Evolutionary conservation across 2,797 vertebrate genomes (phyloP).

Genomic region (Mormyrops attenuatus): DNA sequence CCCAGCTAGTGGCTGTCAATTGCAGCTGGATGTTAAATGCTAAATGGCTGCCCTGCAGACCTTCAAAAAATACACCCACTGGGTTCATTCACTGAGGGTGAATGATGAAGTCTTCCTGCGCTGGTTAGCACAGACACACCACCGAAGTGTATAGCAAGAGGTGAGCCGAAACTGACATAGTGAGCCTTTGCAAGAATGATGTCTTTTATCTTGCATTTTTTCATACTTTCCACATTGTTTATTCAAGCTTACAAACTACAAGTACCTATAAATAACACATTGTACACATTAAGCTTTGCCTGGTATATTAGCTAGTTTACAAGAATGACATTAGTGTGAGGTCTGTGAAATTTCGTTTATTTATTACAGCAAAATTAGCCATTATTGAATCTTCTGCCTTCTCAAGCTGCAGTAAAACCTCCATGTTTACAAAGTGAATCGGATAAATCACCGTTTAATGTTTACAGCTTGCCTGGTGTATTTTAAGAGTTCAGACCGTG

Average conservation of each 20-base stretch:
- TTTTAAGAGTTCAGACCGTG: background rate
- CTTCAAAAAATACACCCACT: constrained; percentile 4
- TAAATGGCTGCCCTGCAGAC: constrained; percentile 3
- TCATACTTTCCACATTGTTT: background rate
- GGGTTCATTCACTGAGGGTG: background rate
- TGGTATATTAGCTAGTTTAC: background rate
- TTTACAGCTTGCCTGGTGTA: background rate
- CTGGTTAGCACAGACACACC: background rate
- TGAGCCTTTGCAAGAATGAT: background rate
- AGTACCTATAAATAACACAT: background rate
- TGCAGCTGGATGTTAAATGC: background rate
- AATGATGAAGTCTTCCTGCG: background rate
- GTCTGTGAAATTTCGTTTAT: background rate
- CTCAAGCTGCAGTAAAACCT: background rate
- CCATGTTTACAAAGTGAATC: background rate
- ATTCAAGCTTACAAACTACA: background rate
- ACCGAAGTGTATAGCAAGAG: background rate
- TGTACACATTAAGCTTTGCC: background rate
- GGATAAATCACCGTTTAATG: background rate
- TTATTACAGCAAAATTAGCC: background rate
- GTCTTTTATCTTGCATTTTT: background rate
- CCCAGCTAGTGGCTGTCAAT: background rate
- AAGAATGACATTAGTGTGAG: background rate
- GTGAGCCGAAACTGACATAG: background rate
- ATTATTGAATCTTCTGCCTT: background rate